These are phyloP conservation scores for Hylia prasina DNA, from an alignment of 2,113 vertebrate genomes.

Conservation along the genomic window DNA sequence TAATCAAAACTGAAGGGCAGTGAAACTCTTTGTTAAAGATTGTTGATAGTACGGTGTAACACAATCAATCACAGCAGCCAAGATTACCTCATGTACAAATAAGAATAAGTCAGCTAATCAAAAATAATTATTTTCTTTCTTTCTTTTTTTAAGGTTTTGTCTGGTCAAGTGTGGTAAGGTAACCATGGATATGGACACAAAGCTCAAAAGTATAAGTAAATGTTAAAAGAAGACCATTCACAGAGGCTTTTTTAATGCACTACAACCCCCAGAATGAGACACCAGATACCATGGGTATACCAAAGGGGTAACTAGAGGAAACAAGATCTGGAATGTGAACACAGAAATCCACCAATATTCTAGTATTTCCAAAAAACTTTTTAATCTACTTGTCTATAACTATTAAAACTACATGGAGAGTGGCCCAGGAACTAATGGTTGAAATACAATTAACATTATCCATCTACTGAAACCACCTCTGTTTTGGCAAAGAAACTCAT, in stretches of 20 bases:
- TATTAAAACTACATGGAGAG: neutral
- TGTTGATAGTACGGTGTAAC: neutral
- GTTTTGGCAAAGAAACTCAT: neutral
- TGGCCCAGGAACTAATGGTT: neutral
- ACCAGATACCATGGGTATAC: fast-evolving
- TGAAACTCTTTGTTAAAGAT: neutral
- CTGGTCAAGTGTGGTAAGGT: neutral
- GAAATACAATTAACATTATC: neutral
- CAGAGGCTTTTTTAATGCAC: neutral
- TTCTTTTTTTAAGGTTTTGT: neutral
- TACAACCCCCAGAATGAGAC: neutral
- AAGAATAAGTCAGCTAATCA: neutral
- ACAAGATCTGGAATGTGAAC: neutral
- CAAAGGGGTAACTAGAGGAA: neutral
- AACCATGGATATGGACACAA: neutral
- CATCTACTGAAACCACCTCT: neutral
- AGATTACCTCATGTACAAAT: neutral
- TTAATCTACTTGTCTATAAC: neutral
- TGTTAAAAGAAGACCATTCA: neutral
- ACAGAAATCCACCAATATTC: neutral
- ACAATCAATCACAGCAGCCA: neutral
- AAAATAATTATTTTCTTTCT: neutral
- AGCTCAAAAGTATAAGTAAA: neutral
- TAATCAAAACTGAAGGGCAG: neutral
- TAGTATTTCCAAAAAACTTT: neutral